Evolutionary conservation across 2,888 invertebrate species (phyloP).

Genomic region (Apodemia mormo): DNA sequence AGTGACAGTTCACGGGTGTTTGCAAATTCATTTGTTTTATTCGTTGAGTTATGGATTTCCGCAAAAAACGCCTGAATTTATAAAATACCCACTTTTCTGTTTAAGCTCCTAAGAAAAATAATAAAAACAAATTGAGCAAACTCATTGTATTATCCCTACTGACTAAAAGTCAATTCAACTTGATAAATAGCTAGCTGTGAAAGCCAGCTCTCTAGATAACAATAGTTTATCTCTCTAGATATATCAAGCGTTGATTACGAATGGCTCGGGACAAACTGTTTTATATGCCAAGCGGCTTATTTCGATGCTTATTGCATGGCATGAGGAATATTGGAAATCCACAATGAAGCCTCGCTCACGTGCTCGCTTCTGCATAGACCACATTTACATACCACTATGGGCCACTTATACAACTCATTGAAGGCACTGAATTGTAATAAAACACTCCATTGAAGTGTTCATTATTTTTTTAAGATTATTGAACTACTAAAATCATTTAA

Average conservation of each 20-base stretch:
- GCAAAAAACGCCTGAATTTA: too few species aligned
- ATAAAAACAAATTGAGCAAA: too few species aligned
- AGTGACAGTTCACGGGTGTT: too few species aligned
- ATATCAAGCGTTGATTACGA: slow-evolving; percentile 4
- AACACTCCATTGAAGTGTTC: background rate
- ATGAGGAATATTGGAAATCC: slow-evolving; percentile 8
- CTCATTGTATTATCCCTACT: background rate
- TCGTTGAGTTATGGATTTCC: too few species aligned
- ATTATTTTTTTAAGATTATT: too few species aligned
- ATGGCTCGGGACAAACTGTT: slow-evolving; percentile 8
- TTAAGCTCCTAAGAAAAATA: too few species aligned
- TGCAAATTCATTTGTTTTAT: too few species aligned
- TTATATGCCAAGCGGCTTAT: slow-evolving; percentile 10
- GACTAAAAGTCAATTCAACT: background rate
- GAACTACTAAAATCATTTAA: too few species aligned
- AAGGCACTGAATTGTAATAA: background rate
- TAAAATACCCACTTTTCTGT: too few species aligned
- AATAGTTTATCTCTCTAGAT: slow-evolving; percentile 3
- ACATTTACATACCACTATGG: slow-evolving; percentile 4
- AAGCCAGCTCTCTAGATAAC: background rate
- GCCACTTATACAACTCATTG: slow-evolving; percentile 4
- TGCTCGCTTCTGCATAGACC: background rate
- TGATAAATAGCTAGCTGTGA: background rate
- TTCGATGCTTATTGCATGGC: slow-evolving; percentile 5
- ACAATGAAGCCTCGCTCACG: background rate